These are phyloP conservation scores for Megalonaias nervosa DNA, from an alignment of 1,140 invertebrate species.

Conservation along the genomic window DNA sequence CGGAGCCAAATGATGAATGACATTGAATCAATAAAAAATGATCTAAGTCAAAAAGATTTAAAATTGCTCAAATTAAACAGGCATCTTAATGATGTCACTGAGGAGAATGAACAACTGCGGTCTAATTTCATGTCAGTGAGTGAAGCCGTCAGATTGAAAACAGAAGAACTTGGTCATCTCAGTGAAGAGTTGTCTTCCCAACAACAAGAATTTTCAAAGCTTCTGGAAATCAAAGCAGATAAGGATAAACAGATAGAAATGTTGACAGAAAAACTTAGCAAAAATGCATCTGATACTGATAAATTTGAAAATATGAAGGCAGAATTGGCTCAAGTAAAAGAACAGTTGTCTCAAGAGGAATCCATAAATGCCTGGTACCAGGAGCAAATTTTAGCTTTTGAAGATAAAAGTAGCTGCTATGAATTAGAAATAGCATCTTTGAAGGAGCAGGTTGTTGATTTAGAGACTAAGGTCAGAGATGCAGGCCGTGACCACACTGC, in stretches of 20 bases:
- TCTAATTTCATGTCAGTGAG: too few species aligned
- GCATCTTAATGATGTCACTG: too few species aligned
- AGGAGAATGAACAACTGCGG: too few species aligned
- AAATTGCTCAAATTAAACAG: too few species aligned
- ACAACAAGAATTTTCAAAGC: background rate
- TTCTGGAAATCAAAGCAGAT: constrained; percentile 13
- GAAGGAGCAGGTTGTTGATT: constrained; percentile 30
- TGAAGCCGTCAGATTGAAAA: too few species aligned
- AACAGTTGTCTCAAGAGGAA: constrained; percentile 23
- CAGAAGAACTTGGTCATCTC: too few species aligned
- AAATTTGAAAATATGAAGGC: background rate
- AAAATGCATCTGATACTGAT: constrained; percentile 5
- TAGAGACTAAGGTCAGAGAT: background rate
- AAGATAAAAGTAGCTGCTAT: constrained; percentile 15
- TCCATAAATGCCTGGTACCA: constrained; percentile 21
- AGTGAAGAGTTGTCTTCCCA: too few species aligned
- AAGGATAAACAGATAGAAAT: constrained; percentile 30
- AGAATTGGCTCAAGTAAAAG: constrained; percentile 22
- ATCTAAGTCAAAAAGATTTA: background rate
- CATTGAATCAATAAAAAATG: constrained; percentile 26
- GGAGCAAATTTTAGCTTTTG: constrained; percentile 21
- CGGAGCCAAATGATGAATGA: constrained; percentile 18
- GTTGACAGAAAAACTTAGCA: constrained; percentile 19
- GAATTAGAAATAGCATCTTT: constrained; percentile 29
- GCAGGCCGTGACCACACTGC: background rate